phyloP scores from a whole-genome alignment of 2,113 vertebrate genomes.

The Pipa parva region DNA sequence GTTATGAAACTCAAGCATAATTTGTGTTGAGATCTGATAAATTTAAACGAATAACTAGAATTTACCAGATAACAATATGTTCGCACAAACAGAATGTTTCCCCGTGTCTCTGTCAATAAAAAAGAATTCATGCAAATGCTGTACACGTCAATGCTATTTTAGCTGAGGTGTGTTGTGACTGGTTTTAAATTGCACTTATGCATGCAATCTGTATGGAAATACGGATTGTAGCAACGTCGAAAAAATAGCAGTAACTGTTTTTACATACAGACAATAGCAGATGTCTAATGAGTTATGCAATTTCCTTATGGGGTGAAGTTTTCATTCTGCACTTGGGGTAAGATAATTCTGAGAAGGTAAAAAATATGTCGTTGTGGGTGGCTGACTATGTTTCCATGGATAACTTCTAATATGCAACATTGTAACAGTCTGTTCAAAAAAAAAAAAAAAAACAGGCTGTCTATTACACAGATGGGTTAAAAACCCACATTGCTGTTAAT shows the following conservation, averaged over 20 bases:
- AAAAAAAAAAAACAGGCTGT: conserved; percentile 17
- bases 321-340: conserved; percentile 7
- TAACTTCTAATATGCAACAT: conserved; percentile 17
- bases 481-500: neutral
- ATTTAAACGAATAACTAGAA: too few relatives aligned
- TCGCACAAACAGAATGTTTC: too few relatives aligned
- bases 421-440: neutral
- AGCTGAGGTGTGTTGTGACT: neutral
- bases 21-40: too few relatives aligned
- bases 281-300: conserved; percentile 26
- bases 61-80: too few relatives aligned
- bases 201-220: conserved; percentile 20
- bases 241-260: conserved; percentile 16
- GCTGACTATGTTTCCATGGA: conserved; percentile 14
- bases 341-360: conserved; percentile 29
- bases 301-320: conserved; percentile 22
- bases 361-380: conserved; percentile 25
- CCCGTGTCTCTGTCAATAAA: neutral
- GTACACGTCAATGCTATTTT: neutral
- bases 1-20: too few relatives aligned
- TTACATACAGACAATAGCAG: conserved; percentile 22
- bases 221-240: conserved; percentile 5
- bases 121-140: neutral
- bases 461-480: conserved; percentile 10
- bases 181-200: neutral